A percentile compares a stretch with the other conserved stretches of the same genome.
phyloP scores from a whole-genome alignment of 2,888 invertebrate species.

The Koerneria pararmatus region DNA sequence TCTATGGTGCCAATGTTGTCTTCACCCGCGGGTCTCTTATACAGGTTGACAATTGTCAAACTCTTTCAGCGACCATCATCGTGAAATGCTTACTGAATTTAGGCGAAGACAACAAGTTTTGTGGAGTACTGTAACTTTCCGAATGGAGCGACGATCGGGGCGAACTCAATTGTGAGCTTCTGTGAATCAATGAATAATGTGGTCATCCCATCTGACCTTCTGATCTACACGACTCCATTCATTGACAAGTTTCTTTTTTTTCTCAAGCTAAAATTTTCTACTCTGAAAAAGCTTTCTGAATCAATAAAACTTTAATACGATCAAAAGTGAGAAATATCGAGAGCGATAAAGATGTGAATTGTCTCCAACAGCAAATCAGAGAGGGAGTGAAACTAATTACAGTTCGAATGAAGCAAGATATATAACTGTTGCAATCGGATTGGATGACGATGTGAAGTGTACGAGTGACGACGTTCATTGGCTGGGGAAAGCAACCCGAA shows the following conservation, averaged over 20 bases:
- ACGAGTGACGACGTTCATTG: conserved; percentile 25
- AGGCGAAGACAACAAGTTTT: not conserved
- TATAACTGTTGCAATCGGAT: conserved; percentile 31
- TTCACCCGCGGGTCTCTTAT: too few species aligned
- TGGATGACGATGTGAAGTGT: conserved; percentile 35
- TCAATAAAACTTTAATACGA: not conserved
- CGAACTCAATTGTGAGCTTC: not conserved
- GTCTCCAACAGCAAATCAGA: too few species aligned
- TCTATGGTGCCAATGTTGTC: not conserved
- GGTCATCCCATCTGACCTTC: not conserved
- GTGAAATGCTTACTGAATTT: not conserved
- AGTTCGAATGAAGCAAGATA: too few species aligned
- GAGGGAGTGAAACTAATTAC: too few species aligned
- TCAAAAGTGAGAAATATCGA: not conserved
- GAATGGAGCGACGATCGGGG: not conserved
- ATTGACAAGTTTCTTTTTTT: not conserved
- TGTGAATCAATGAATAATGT: not conserved
- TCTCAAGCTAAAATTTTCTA: not conserved
- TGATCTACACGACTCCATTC: conserved; percentile 18
- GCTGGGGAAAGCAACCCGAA: conserved; percentile 30
- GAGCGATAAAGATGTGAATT: too few species aligned
- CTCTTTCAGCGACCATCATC: not conserved
- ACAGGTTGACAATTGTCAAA: too few species aligned
- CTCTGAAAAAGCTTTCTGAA: not conserved
- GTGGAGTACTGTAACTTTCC: conserved; percentile 12